A percentile compares a stretch with the other conserved stretches of the same genome.
Evolutionary conservation across 2,888 invertebrate genomes (phyloP).

Genomic region (Platycheirus albimanus): DNA sequence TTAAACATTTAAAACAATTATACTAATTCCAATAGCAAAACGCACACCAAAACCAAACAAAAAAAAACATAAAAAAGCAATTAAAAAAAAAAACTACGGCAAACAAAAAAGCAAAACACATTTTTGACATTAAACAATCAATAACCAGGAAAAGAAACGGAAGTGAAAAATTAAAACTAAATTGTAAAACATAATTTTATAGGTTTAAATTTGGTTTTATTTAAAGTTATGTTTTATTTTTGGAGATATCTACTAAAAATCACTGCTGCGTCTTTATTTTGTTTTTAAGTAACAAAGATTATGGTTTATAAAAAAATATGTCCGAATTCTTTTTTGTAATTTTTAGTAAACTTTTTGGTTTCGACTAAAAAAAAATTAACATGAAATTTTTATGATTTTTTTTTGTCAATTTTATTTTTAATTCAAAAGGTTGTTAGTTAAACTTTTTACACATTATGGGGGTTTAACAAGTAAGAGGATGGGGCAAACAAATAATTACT

Average conservation of each 20-base stretch:
- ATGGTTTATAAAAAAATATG: slow-evolving; percentile 20
- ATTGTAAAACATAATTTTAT: slow-evolving; percentile 34
- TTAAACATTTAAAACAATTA: background rate
- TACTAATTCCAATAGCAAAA: background rate
- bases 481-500: background rate
- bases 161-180: slow-evolving; percentile 9
- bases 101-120: slow-evolving; percentile 48
- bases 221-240: slow-evolving; percentile 40
- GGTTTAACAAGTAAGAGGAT: background rate
- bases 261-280: slow-evolving; percentile 75
- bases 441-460: background rate
- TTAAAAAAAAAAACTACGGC: slow-evolving; percentile 16
- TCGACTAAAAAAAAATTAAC: slow-evolving; percentile 9
- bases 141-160: slow-evolving; percentile 32
- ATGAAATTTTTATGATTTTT: slow-evolving; percentile 15
- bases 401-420: background rate
- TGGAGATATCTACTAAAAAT: slow-evolving; percentile 76
- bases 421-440: background rate
- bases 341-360: slow-evolving; percentile 61
- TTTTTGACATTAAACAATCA: slow-evolving; percentile 72
- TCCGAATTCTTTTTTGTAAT: slow-evolving; percentile 57
- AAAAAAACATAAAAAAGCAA: slow-evolving; percentile 30
- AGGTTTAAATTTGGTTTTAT: slow-evolving; percentile 28
- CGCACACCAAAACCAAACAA: slow-evolving; percentile 52
- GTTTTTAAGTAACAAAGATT: slow-evolving; percentile 10